These are phyloP conservation scores for Diarsia brunnea DNA, from an alignment of 2,888 invertebrate genomes.

Conservation along the genomic window DNA sequence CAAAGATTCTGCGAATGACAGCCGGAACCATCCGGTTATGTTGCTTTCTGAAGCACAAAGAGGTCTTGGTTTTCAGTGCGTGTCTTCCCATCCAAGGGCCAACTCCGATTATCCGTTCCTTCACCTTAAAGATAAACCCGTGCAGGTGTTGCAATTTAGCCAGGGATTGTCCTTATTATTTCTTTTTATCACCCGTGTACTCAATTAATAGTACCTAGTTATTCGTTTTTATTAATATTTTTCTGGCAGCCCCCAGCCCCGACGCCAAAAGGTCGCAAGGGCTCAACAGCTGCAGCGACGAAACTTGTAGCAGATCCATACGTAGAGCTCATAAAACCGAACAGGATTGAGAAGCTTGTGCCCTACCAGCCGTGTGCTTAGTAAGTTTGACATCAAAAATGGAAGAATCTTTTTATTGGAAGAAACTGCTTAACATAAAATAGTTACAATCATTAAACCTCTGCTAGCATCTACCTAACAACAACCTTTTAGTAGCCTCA, in stretches of 20 bases:
- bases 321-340: constrained; percentile 79
- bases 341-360: constrained; percentile 84
- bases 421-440: neutral
- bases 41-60: neutral
- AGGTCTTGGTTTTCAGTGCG: neutral
- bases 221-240: neutral
- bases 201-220: neutral
- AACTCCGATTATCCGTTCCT: neutral
- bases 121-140: neutral
- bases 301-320: constrained; percentile 89
- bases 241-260: constrained; percentile 84
- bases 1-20: neutral
- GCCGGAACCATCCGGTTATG: neutral
- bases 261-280: constrained; percentile 80
- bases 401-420: neutral
- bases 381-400: constrained; percentile 72
- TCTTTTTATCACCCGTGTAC: neutral
- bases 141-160: neutral
- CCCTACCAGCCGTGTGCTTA: constrained; percentile 88
- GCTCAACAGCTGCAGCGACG: constrained; percentile 68
- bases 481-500: too few species aligned
- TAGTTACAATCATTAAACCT: too few species aligned
- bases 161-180: neutral
- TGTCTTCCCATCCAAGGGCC: neutral
- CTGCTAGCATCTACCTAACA: too few species aligned